Base-by-base conservation (phyloP, 2,113 vertebrate genomes). In the Apteryx mantelli region DNA sequence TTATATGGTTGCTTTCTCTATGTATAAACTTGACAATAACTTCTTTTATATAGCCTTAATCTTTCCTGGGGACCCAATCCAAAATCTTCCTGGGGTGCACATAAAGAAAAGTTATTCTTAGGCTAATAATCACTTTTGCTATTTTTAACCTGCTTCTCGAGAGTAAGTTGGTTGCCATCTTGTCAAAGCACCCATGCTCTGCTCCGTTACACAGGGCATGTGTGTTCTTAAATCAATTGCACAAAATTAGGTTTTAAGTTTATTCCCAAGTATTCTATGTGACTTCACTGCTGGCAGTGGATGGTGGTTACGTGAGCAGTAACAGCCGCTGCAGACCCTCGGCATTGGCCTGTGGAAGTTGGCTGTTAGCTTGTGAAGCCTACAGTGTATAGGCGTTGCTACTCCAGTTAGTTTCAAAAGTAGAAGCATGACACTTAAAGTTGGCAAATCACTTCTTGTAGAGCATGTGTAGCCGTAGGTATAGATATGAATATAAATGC, bases 161-260 rank as follows among this genome's bases (percentile, higher is more conserved):
- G 2, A 42, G 42, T 8, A 46, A 48, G 4, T 14, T 6, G 64
- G 50, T 26, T 1, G 25, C 40, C 73, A 52, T 56, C 86, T 90
- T 1, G 0, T 63, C 76, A 74, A 44, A 66, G 88, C 46, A 46
- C 94, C 44, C 0, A 0, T 91, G 13, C 53, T 50, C 25, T 78
- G 69, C 74, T 89, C 74, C 65, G 63, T 14, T 42, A 14, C 25
- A 26, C 76, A 32, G 83, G 75, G 30, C 80, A 22, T 81, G 69
- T 78, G 69, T 77, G 48, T 6, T 66, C 68, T 77, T 44, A 38
- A 77, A 56, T 58, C 86, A 75, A 68, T 70, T 86, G 12, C 2
- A 46, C 44, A 44, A 50, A 93, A 96, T 88, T 30, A 68, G 80
- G 34, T 92, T 88, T 91, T 95, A 89, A 95, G 96, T 91, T 15